phyloP scores from a whole-genome alignment of 2,113 vertebrate genomes.

The Leucopsar rothschildi region DNA sequence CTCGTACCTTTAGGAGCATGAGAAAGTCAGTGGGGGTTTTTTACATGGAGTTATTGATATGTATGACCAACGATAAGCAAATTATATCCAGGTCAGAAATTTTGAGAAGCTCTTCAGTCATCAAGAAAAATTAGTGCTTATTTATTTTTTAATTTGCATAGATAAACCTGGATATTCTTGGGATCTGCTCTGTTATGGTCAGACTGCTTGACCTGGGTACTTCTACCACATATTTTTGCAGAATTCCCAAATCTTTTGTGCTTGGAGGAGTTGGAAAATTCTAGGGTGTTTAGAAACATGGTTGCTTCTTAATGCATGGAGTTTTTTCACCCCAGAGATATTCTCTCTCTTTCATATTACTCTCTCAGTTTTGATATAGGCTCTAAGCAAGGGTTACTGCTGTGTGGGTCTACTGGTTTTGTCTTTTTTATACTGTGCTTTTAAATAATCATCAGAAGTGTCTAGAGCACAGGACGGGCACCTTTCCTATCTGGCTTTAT shows the following conservation, averaged over 20 bases:
- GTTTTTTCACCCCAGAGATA: not conserved
- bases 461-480: not conserved
- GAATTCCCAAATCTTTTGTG: not conserved
- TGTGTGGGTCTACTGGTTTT: not conserved
- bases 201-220: not conserved
- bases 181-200: not conserved
- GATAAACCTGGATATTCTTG: not conserved
- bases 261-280: not conserved
- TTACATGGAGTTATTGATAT: not conserved
- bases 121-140: not conserved
- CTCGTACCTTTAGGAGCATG: not conserved
- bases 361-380: not conserved
- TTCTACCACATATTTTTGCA: not conserved
- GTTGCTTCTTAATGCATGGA: not conserved
- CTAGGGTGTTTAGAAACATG: not conserved
- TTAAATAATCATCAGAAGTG: not conserved
- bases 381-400: not conserved
- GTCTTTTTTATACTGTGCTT: not conserved
- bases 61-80: not conserved
- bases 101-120: not conserved
- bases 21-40: not conserved
- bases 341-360: not conserved
- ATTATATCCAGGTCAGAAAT: not conserved
- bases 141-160: not conserved
- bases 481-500: slow-evolving; percentile 5